These are phyloP conservation scores for Hoplias malabaricus DNA, from an alignment of 2,113 vertebrate genomes.

Conservation along the genomic window DNA sequence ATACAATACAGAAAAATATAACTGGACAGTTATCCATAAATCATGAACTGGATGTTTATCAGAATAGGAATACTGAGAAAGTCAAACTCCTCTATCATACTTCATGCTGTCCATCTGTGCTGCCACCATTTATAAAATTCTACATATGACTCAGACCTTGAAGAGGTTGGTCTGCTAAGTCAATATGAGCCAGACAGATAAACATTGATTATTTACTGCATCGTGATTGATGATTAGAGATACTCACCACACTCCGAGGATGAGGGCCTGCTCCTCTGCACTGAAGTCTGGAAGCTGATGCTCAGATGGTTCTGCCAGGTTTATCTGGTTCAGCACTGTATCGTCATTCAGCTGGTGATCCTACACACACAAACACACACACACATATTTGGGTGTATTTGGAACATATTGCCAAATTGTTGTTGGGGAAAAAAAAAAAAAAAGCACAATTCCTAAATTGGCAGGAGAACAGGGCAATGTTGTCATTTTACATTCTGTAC, in stretches of 20 bases:
- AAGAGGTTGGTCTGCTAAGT: too few relatives aligned
- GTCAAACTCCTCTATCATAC: neutral
- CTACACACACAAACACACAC: conserved; percentile 62
- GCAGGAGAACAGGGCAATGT: too few relatives aligned
- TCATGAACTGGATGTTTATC: too few relatives aligned
- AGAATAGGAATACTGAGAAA: neutral
- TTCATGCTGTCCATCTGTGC: neutral
- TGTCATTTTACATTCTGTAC: too few relatives aligned
- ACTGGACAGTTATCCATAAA: too few relatives aligned
- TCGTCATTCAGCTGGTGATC: conserved; percentile 87
- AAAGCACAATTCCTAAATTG: too few relatives aligned
- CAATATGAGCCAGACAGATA: too few relatives aligned
- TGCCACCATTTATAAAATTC: too few relatives aligned
- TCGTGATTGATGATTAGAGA: neutral
- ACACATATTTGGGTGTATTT: neutral
- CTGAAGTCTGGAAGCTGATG: conserved; percentile 83
- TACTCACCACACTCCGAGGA: conserved; percentile 90
- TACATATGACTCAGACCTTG: neutral
- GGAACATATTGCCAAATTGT: neutral
- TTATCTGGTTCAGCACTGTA: conserved; percentile 86
- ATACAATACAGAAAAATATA: too few relatives aligned
- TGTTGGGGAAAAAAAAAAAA: neutral
- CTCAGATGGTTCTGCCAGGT: conserved; percentile 80
- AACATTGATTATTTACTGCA: too few relatives aligned
- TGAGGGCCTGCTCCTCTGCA: conserved; percentile 91